phyloP scores from a whole-genome alignment of 2,113 vertebrate genomes.

The Amphiprion ocellaris region DNA sequence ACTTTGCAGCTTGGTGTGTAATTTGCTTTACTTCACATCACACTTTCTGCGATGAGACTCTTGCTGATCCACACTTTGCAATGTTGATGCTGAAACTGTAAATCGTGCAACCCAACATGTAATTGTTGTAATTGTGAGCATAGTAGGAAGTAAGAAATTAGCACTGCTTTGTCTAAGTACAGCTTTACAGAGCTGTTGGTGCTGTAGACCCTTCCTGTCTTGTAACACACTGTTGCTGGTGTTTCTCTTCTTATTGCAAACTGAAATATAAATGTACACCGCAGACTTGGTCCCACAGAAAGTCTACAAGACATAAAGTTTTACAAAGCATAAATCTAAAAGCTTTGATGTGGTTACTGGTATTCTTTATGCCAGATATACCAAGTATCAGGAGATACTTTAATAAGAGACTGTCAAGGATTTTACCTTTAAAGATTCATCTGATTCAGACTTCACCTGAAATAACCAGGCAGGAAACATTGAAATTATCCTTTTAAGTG shows the following conservation, averaged over 20 bases:
- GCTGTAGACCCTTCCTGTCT: no score
- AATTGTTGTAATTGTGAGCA: neutral
- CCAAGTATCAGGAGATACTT: constrained; percentile 21
- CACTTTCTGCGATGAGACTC: no score
- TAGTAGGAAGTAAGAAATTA: neutral
- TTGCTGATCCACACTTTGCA: no score
- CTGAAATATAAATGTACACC: constrained; percentile 23
- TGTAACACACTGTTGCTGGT: no score
- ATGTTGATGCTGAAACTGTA: no score
- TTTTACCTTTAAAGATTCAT: constrained; percentile 46
- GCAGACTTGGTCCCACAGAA: constrained; percentile 3
- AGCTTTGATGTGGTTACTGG: constrained; percentile 32
- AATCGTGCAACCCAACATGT: no score
- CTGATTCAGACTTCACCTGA: constrained; percentile 55
- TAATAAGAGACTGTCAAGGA: constrained; percentile 41
- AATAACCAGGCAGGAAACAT: constrained; percentile 61
- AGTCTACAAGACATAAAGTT: constrained; percentile 14
- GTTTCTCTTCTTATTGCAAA: neutral
- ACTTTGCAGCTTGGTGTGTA: no score
- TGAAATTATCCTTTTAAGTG: constrained; percentile 63
- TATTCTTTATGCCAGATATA: constrained; percentile 5
- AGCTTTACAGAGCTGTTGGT: no score
- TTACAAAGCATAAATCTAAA: constrained; percentile 20
- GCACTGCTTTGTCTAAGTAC: neutral
- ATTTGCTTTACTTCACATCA: no score